Evolutionary conservation across 2,888 invertebrate genomes (phyloP).

Genomic region (Agrilus cyanescens): DNA sequence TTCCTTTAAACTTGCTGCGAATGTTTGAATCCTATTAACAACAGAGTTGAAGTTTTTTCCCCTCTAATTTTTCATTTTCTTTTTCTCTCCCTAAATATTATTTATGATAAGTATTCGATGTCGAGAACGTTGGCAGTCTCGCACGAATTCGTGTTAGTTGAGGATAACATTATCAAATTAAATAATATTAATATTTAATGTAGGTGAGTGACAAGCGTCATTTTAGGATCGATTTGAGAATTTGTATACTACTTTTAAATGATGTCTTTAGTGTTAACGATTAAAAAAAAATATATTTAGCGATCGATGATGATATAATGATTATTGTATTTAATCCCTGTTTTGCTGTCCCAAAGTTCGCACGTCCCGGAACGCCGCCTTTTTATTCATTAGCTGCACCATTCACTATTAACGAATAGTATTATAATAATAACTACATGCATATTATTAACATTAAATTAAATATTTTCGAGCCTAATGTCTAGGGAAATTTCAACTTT

Average conservation of each 20-base stretch:
- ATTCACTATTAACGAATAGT: too few relatives aligned
- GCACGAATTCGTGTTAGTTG: constrained; percentile 7
- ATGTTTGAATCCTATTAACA: constrained; percentile 4
- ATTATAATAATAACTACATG: too few relatives aligned
- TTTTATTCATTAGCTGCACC: too few relatives aligned
- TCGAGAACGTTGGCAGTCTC: background rate
- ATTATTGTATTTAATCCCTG: constrained; percentile 11
- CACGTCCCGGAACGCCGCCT: too few relatives aligned
- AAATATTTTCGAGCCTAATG: too few relatives aligned
- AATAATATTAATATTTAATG: constrained; percentile 18
- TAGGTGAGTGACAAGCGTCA: constrained; percentile 20
- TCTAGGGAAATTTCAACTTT: too few relatives aligned
- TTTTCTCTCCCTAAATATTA: constrained; percentile 1
- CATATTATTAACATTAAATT: too few relatives aligned
- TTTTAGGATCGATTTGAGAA: constrained; percentile 15
- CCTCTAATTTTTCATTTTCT: constrained; percentile 3
- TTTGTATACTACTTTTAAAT: constrained; percentile 12
- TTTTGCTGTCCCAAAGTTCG: constrained; percentile 14
- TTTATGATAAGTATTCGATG: constrained; percentile 3
- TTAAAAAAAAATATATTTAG: constrained; percentile 8
- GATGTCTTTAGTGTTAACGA: constrained; percentile 13
- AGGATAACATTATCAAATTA: constrained; percentile 9
- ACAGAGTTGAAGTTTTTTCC: constrained; percentile 1
- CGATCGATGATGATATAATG: background rate
- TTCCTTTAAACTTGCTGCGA: constrained; percentile 5